phyloP scores from a whole-genome alignment of 2,113 vertebrate species.

The Brachypodius melanocephalos region DNA sequence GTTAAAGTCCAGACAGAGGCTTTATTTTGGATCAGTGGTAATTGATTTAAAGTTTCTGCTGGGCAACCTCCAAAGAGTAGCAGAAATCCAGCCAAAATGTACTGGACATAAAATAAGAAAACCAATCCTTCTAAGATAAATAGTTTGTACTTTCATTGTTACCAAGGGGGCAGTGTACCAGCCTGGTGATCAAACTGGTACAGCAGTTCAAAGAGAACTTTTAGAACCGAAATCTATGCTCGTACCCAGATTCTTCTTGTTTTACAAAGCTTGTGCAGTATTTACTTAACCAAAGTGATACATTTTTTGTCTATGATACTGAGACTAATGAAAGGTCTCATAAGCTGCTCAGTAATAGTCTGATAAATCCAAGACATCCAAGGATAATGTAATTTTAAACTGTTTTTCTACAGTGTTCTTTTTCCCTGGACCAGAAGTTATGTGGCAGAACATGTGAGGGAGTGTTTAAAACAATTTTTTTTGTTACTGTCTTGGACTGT shows the following conservation, averaged over 20 bases:
- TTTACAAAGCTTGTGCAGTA: not conserved
- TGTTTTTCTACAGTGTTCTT: conserved; percentile 46
- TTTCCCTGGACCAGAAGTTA: conserved; percentile 8
- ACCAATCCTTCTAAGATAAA: conserved; percentile 39
- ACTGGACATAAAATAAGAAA: conserved; percentile 26
- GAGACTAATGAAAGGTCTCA: conserved; percentile 15
- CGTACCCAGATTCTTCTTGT: not conserved
- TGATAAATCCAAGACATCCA: conserved; percentile 49
- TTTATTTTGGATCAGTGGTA: conserved; percentile 57
- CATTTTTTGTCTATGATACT: not conserved
- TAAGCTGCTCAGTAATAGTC: conserved; percentile 1
- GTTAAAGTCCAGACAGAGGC: conserved; percentile 53
- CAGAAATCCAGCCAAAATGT: conserved; percentile 53
- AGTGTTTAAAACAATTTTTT: conserved; percentile 5
- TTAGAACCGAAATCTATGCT: not conserved
- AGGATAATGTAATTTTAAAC: conserved; percentile 53
- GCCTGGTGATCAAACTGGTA: not conserved
- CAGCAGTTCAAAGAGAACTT: not conserved
- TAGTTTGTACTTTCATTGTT: conserved; percentile 48
- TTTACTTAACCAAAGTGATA: conserved; percentile 24
- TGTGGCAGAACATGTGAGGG: conserved; percentile 35
- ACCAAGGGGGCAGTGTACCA: not conserved
- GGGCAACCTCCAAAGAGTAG: conserved; percentile 56
- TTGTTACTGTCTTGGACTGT: conserved; percentile 24
- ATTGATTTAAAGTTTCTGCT: conserved; percentile 65